These are phyloP conservation scores for Lophius piscatorius DNA, from an alignment of 2,113 vertebrate species.

Conservation along the genomic window DNA sequence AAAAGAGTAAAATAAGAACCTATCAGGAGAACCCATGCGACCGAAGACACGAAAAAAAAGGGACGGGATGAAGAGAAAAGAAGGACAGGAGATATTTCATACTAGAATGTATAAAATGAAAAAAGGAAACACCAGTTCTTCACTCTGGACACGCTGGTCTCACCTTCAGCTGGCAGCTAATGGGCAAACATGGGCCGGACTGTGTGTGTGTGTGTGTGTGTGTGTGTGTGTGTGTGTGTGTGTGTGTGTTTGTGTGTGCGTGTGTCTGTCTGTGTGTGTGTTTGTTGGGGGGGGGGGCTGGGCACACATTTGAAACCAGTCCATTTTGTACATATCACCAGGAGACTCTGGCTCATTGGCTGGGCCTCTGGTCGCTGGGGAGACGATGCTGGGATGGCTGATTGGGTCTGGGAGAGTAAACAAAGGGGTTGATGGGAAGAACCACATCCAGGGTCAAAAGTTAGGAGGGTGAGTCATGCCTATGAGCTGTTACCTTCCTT, in stretches of 20 bases:
- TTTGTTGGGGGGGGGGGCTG: constrained; percentile 7
- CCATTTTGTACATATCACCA: constrained; percentile 55
- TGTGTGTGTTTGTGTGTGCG: constrained; percentile 6
- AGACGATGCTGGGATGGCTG: constrained; percentile 43
- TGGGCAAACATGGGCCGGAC: constrained; percentile 54
- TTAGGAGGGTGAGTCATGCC: constrained; percentile 32
- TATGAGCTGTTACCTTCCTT: constrained; percentile 12
- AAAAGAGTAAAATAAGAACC: too few relatives aligned
- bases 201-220: background rate
- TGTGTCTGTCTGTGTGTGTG: constrained; percentile 6
- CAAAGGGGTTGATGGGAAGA: constrained; percentile 53
- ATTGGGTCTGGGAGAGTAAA: constrained; percentile 63
- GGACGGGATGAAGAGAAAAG: too few relatives aligned
- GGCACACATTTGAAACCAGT: constrained; percentile 52
- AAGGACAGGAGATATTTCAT: too few relatives aligned
- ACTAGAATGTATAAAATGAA: too few relatives aligned
- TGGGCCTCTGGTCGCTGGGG: constrained; percentile 43
- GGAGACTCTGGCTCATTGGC: constrained; percentile 39
- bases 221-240: background rate
- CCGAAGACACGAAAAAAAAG: too few relatives aligned
- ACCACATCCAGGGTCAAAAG: constrained; percentile 42
- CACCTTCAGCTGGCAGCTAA: constrained; percentile 24
- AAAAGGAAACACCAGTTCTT: too few relatives aligned
- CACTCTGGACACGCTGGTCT: too few relatives aligned
- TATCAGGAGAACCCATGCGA: too few relatives aligned